Percentiles rank a stretch among this genome's conserved stretches.
Evolutionary conservation across 2,888 invertebrate species (phyloP).

Genomic region (Prosopocoilus inquinatus): DNA sequence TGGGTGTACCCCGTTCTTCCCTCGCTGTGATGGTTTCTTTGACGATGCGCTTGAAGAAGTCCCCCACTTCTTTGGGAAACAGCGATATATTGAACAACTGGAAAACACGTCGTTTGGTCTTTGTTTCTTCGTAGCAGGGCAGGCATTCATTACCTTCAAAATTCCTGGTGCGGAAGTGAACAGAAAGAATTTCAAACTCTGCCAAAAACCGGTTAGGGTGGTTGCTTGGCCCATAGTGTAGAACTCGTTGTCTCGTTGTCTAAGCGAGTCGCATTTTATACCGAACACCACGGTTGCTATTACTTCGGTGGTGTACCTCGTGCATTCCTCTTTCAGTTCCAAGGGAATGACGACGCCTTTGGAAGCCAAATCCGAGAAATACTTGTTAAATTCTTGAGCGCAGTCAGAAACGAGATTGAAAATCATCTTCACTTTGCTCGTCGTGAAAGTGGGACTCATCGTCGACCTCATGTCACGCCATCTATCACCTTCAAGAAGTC

Average conservation of each 20-base stretch:
- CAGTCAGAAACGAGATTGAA: conserved; percentile 36
- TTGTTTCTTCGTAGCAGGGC: no score
- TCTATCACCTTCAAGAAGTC: conserved; percentile 29
- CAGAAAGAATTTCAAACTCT: conserved; percentile 5
- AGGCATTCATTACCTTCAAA: conserved; percentile 4
- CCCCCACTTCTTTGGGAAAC: no score
- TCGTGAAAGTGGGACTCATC: conserved; percentile 46
- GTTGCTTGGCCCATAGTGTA: conserved; percentile 10
- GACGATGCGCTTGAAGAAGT: no score
- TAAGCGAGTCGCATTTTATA: conserved; percentile 55
- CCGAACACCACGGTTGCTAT: conserved; percentile 57
- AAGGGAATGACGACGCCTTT: conserved; percentile 30
- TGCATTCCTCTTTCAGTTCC: conserved; percentile 51
- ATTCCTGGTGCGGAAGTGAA: conserved; percentile 15
- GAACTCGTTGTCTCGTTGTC: conserved; percentile 43
- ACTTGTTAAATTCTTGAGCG: conserved; percentile 28
- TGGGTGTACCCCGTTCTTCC: no score
- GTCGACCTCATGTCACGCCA: conserved; percentile 49
- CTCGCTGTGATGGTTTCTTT: no score
- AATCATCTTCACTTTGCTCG: conserved; percentile 44
- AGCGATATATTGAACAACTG: no score
- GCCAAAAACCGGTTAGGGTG: conserved; percentile 51
- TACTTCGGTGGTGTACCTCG: conserved; percentile 55
- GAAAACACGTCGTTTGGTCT: no score
- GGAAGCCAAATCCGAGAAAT: conserved; percentile 27